Conservation (phyloP, 1,140 invertebrate genomes). For the Heliconius melpomene region DNA sequence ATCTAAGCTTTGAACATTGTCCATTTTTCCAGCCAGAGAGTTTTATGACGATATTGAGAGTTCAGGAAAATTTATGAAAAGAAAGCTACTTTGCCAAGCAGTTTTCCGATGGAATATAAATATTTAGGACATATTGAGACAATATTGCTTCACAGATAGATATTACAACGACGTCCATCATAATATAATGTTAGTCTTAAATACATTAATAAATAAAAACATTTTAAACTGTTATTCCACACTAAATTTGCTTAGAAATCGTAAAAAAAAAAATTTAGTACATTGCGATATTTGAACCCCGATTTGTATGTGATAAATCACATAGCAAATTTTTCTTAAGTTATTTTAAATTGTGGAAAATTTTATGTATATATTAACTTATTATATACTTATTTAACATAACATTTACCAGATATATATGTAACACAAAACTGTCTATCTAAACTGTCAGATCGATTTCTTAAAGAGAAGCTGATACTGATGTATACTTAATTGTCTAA, state of each 20-base stretch:
- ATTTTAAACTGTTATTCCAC: no score
- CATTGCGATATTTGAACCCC: no score
- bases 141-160: no score
- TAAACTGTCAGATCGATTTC: background rate
- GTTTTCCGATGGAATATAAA: background rate
- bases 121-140: no score
- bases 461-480: background rate
- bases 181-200: no score
- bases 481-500: background rate
- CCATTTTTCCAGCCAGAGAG: background rate
- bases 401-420: background rate
- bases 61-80: background rate
- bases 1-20: background rate
- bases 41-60: background rate
- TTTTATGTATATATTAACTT: background rate
- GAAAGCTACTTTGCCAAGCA: constrained; percentile 8
- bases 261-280: no score
- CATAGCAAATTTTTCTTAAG: no score
- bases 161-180: no score
- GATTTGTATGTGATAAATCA: no score
- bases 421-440: background rate
- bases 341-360: no score
- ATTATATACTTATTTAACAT: background rate
- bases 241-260: no score
- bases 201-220: no score